Evolutionary conservation across 2,888 invertebrate species (phyloP).

Genomic region (Epicampocera succincta): DNA sequence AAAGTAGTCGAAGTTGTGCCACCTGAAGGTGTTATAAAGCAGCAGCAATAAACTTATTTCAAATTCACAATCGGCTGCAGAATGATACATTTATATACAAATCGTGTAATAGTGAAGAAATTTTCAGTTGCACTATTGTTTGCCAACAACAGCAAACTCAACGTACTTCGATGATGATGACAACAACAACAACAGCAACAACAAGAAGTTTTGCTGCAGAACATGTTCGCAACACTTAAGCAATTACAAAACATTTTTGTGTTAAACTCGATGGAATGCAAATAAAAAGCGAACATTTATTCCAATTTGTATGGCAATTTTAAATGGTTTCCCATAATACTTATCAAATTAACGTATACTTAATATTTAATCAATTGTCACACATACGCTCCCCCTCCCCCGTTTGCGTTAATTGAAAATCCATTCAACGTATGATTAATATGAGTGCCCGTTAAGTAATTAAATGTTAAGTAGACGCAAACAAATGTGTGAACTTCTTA

Average conservation of each 20-base stretch:
- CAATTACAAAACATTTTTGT: not conserved
- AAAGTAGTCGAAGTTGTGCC: no score
- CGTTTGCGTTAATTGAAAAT: not conserved
- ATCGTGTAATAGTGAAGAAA: conserved; percentile 47
- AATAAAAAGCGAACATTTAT: not conserved
- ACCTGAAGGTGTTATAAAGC: not conserved
- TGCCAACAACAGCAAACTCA: no score
- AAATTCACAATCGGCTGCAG: no score
- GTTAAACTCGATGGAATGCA: not conserved
- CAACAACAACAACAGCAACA: not conserved
- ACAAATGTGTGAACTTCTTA: not conserved
- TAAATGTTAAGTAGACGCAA: not conserved
- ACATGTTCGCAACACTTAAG: conserved; percentile 8
- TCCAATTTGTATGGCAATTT: not conserved
- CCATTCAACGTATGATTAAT: not conserved
- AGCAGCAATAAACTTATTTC: not conserved
- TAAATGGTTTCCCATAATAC: not conserved
- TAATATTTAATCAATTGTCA: conserved; percentile 1
- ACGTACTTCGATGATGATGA: no score
- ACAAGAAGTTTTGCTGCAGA: conserved; percentile 1
- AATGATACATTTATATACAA: conserved; percentile 43
- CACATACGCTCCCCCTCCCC: not conserved
- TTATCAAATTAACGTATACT: not conserved
- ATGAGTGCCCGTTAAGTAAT: not conserved
- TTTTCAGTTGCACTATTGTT: not conserved